phyloP scores from a whole-genome alignment of 2,797 vertebrate genomes.

The Hephaestus fuliginosus region DNA sequence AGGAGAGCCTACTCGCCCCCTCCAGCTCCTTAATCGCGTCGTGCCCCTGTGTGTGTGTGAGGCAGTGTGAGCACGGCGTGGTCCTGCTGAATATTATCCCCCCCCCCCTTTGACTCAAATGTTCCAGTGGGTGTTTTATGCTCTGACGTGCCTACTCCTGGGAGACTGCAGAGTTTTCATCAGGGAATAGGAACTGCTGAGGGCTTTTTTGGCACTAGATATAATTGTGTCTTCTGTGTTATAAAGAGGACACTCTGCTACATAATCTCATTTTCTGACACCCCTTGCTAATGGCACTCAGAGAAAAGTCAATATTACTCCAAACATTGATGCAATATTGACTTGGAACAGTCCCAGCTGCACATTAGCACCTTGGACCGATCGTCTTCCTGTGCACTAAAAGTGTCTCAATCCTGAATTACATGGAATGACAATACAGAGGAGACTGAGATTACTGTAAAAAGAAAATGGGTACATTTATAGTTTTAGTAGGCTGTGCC shows the following conservation, averaged over 20 bases:
- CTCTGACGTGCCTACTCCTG: slow-evolving; percentile 52
- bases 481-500: neutral
- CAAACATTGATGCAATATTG: slow-evolving; percentile 72
- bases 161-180: slow-evolving; percentile 51
- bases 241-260: slow-evolving; percentile 64
- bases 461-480: neutral
- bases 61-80: slow-evolving; percentile 14
- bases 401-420: slow-evolving; percentile 24
- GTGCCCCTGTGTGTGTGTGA: slow-evolving; percentile 12
- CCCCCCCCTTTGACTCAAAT: slow-evolving; percentile 44
- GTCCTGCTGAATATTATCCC: slow-evolving; percentile 34
- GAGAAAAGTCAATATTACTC: slow-evolving; percentile 76
- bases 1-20: slow-evolving; percentile 48
- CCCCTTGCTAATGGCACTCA: slow-evolving; percentile 64
- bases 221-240: slow-evolving; percentile 58
- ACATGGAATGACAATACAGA: slow-evolving; percentile 4
- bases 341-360: slow-evolving; percentile 59
- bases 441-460: slow-evolving; percentile 16
- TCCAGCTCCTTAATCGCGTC: slow-evolving; percentile 61
- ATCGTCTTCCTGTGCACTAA: slow-evolving; percentile 32
- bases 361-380: slow-evolving; percentile 60
- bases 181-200: slow-evolving; percentile 56
- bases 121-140: slow-evolving; percentile 52
- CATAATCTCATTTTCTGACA: slow-evolving; percentile 65
- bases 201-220: slow-evolving; percentile 47